Evolutionary conservation across 2,113 vertebrate genomes (phyloP).

Genomic region (Todiramphus chloris): DNA sequence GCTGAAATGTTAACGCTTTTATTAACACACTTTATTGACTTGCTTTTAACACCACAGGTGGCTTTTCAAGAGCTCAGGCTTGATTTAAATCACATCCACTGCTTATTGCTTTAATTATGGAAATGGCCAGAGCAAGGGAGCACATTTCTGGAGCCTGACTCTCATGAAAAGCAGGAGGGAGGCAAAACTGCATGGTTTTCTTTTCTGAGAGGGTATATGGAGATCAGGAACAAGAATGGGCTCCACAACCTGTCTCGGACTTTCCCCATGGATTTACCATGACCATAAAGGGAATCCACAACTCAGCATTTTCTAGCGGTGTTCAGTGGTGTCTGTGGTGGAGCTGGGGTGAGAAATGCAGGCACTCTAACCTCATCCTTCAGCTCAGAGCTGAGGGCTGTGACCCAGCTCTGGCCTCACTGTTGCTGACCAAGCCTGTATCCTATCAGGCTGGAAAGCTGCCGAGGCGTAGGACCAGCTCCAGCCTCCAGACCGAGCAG

Average conservation of each 20-base stretch:
- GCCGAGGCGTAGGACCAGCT: not conserved
- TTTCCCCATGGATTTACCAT: not conserved
- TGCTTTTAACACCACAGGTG: constrained; percentile 66
- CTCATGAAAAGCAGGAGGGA: not conserved
- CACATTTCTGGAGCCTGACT: not conserved
- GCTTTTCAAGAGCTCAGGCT: constrained; percentile 50
- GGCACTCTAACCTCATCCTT: not conserved
- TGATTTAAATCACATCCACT: constrained; percentile 42
- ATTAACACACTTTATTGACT: constrained; percentile 48
- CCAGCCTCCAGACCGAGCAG: not conserved
- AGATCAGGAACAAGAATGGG: not conserved
- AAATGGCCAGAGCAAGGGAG: constrained; percentile 30
- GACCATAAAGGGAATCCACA: not conserved
- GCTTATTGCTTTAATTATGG: constrained; percentile 47
- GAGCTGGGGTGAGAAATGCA: not conserved
- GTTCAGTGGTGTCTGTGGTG: not conserved
- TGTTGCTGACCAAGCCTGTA: not conserved
- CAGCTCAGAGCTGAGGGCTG: not conserved
- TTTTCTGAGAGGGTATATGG: not conserved
- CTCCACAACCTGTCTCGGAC: not conserved
- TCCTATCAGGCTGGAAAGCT: not conserved
- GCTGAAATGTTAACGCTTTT: constrained; percentile 39
- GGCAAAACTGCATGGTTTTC: not conserved
- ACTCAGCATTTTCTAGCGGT: fast-evolving
- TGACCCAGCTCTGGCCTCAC: not conserved